Percentiles rank a stretch among this genome's conserved stretches.
Conservation (phyloP, 2,888 invertebrate genomes). For the Philaethria dido region DNA sequence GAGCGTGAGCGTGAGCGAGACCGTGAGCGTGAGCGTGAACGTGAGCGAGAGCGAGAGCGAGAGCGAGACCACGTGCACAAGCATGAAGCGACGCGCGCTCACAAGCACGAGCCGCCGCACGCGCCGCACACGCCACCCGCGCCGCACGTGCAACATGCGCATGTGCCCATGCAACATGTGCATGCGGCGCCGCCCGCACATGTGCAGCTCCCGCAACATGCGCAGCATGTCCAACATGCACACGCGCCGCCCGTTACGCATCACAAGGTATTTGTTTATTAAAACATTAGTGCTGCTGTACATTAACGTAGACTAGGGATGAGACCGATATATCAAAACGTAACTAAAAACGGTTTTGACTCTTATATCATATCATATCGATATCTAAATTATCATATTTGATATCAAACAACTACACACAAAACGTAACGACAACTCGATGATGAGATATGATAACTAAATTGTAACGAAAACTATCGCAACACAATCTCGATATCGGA, state of each 20-base stretch:
- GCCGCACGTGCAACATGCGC: constrained; percentile 18
- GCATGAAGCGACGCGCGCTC: constrained; percentile 43
- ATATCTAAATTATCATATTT: too few species aligned
- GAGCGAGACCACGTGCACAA: constrained; percentile 49
- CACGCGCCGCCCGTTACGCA: constrained; percentile 49
- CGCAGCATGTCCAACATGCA: constrained; percentile 37
- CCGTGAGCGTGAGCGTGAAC: constrained; percentile 47
- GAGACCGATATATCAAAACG: too few species aligned
- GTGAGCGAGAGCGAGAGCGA: constrained; percentile 50
- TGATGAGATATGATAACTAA: too few species aligned
- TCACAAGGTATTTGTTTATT: neutral
- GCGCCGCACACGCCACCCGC: constrained; percentile 48
- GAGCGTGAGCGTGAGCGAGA: constrained; percentile 51
- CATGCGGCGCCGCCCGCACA: constrained; percentile 41
- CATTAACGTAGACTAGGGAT: too few species aligned
- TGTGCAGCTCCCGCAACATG: constrained; percentile 39
- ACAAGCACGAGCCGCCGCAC: constrained; percentile 1
- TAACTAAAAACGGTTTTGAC: too few species aligned
- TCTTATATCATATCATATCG: too few species aligned
- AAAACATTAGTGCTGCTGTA: too few species aligned
- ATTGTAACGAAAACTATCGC: too few species aligned
- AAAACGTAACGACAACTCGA: too few species aligned
- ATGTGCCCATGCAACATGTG: constrained; percentile 23
- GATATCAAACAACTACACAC: too few species aligned
- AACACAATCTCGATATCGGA: too few species aligned